Percentiles rank a stretch among this genome's conserved stretches.
Evolutionary conservation across 2,888 invertebrate genomes (phyloP).

Genomic region (Gastracanthus pulcherrimus): DNA sequence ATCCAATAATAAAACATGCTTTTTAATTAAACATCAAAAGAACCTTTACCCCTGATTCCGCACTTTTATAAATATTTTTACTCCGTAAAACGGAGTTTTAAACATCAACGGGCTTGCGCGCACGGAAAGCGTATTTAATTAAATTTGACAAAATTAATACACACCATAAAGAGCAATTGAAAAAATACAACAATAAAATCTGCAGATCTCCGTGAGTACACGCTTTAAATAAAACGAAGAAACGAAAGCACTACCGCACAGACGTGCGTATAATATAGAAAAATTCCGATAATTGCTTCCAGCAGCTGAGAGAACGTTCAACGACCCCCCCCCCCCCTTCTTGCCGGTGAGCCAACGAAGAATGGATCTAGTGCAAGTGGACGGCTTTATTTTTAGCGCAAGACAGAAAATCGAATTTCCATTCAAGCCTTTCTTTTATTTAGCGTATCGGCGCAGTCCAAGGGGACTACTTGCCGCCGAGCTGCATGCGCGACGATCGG

Average conservation of each 20-base stretch:
- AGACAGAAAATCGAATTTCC: slow-evolving; percentile 40
- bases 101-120: no score
- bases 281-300: slow-evolving; percentile 41
- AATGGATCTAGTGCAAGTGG: not conserved
- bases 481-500: no score
- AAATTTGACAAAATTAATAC: not conserved
- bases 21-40: not conserved
- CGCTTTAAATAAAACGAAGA: no score
- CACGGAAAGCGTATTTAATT: not conserved
- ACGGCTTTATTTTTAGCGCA: slow-evolving; percentile 21
- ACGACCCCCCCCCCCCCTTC: not conserved
- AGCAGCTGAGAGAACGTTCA: not conserved
- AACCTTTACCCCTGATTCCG: not conserved
- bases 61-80: not conserved
- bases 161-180: not conserved
- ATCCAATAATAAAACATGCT: no score
- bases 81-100: no score
- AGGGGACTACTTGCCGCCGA: no score
- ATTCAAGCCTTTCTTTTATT: slow-evolving; percentile 28
- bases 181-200: no score
- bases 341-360: not conserved
- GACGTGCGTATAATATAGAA: slow-evolving; percentile 15
- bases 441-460: no score
- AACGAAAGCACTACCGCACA: not conserved
- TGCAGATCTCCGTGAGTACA: no score